Conservation (phyloP, 2,888 invertebrate species). For the Molanna angustata region DNA sequence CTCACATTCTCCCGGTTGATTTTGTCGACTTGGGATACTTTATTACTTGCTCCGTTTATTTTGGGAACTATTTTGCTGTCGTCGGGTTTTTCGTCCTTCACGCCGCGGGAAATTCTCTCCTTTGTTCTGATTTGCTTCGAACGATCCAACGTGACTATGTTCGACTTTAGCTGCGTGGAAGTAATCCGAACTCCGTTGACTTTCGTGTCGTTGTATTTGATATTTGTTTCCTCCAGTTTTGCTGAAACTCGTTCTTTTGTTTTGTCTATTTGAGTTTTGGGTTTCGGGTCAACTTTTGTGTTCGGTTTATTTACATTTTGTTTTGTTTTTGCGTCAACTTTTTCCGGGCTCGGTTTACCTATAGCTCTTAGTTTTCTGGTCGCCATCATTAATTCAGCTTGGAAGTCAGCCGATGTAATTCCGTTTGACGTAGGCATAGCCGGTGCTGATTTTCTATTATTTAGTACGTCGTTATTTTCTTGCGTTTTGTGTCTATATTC, state of each 20-base stretch:
- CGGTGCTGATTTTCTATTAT: conserved; percentile 27
- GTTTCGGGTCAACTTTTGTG: conserved; percentile 11
- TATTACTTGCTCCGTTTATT: conserved; percentile 35
- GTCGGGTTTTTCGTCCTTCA: conserved; percentile 22
- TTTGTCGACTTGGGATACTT: conserved; percentile 41
- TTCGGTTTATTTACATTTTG: conserved; percentile 41
- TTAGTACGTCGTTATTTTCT: conserved; percentile 18
- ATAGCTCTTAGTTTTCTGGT: conserved; percentile 53
- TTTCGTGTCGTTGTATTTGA: conserved; percentile 18
- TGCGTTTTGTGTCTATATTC: conserved; percentile 23
- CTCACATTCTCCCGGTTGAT: conserved; percentile 30
- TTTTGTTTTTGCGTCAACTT: conserved; percentile 40
- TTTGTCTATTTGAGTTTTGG: conserved; percentile 40
- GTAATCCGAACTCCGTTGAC: conserved; percentile 15
- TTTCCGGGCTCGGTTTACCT: conserved; percentile 15
- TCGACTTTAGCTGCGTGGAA: conserved; percentile 20
- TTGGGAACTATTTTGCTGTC: conserved; percentile 17
- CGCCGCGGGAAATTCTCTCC: conserved; percentile 12
- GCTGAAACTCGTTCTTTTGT: conserved; percentile 39
- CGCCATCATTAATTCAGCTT: conserved; percentile 53
- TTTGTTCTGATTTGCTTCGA: conserved; percentile 23
- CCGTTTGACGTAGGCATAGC: conserved; percentile 12
- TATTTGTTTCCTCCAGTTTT: conserved; percentile 37
- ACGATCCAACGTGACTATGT: conserved; percentile 27
- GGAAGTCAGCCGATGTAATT: conserved; percentile 47